phyloP scores from a whole-genome alignment of 2,113 vertebrate genomes.

The Alexandromys fortis region DNA sequence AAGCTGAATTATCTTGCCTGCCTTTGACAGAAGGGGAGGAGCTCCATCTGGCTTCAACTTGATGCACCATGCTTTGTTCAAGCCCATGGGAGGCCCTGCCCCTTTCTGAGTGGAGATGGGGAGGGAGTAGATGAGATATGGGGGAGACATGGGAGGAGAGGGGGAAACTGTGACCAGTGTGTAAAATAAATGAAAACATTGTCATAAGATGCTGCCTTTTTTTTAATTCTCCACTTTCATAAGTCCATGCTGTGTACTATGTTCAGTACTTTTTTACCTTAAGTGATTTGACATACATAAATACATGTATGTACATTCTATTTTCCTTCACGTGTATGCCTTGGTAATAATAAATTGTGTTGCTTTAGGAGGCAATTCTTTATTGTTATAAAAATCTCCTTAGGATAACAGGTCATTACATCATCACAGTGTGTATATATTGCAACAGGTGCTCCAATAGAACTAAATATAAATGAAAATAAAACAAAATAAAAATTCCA shows the following conservation, averaged over 20 bases:
- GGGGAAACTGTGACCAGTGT: no score
- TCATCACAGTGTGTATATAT: not conserved
- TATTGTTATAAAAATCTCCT: slow-evolving; percentile 27
- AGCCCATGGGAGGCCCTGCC: no score
- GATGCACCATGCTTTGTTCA: no score
- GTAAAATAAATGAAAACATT: not conserved
- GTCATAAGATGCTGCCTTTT: not conserved
- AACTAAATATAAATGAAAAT: slow-evolving; percentile 38
- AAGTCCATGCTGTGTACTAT: not conserved
- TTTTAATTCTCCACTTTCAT: not conserved
- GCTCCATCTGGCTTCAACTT: no score
- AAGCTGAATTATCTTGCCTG: no score
- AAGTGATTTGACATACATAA: not conserved
- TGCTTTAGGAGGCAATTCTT: not conserved
- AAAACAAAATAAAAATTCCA: slow-evolving; percentile 13
- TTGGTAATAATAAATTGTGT: not conserved
- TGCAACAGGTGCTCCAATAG: slow-evolving; percentile 46
- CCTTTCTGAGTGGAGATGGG: no score
- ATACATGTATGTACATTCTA: not conserved
- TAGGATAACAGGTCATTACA: not conserved
- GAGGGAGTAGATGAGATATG: no score
- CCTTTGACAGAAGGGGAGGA: no score
- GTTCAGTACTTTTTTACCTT: not conserved
- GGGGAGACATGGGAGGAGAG: no score
- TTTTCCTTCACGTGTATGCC: not conserved